Conservation (phyloP, 1,140 invertebrate species). For the Microvelia longipes region DNA sequence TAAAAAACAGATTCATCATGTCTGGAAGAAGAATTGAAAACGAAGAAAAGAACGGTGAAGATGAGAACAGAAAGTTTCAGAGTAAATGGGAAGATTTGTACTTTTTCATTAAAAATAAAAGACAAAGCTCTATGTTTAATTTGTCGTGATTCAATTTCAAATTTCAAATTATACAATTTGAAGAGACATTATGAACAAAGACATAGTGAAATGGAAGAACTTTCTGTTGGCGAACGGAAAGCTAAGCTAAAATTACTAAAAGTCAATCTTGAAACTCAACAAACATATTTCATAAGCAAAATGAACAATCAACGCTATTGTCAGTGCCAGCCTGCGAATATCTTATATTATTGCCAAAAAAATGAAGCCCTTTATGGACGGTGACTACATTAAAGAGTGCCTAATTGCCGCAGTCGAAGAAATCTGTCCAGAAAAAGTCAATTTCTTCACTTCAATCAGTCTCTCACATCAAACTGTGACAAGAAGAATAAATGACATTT, state of each 20-base stretch:
- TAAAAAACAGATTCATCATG: no score
- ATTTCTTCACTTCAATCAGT: constrained; percentile 15
- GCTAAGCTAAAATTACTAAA: constrained; percentile 22
- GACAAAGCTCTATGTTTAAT: constrained; percentile 17
- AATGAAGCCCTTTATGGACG: constrained; percentile 20
- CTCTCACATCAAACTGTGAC: constrained; percentile 24
- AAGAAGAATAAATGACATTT: constrained; percentile 23
- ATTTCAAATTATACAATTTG: constrained; percentile 15
- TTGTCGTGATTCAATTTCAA: constrained; percentile 17
- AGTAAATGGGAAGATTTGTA: constrained; percentile 10
- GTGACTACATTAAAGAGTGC: constrained; percentile 20
- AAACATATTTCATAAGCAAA: constrained; percentile 21
- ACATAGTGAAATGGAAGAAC: constrained; percentile 4
- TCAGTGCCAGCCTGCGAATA: constrained; percentile 24
- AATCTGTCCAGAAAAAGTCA: constrained; percentile 19
- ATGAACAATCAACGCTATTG: constrained; percentile 21
- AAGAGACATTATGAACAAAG: constrained; percentile 10
- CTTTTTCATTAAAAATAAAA: constrained; percentile 14
- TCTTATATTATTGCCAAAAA: constrained; percentile 23
- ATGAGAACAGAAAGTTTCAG: not conserved
- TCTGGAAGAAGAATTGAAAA: no score
- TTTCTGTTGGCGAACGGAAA: constrained; percentile 18
- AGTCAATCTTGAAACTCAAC: constrained; percentile 22
- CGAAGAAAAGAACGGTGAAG: not conserved
- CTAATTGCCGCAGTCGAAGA: constrained; percentile 15